Evolutionary conservation across 2,888 invertebrate species (phyloP), one percentile per base, ranked within the genome.

Genomic region (Metopia argyrocephala): DNA sequence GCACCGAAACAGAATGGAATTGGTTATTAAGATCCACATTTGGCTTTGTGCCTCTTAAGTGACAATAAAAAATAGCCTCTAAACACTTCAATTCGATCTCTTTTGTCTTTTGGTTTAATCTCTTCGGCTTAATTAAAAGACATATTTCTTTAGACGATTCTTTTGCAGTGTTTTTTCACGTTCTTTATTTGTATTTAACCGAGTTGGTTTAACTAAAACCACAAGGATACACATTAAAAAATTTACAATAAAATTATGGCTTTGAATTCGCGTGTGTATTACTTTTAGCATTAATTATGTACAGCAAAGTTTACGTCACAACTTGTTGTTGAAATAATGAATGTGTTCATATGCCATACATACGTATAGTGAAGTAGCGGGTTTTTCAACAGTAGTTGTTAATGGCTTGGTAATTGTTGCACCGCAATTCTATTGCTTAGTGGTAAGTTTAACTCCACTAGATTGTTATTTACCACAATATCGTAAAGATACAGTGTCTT

Each of bases 241-340:
- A 12, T 1, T 21, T 9, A n/a, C 15, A 57, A 57, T 59, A 79
- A 78, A 84, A 83, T 80, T 82, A 84, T 83, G 82, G 84, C 84
- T 78, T 73, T 76, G 82, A 82, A 86, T 86, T 84, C 84, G 84
- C 85, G 83, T 86, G 84, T 31, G 15, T 83, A 84, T 84, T 85
- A 86, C 83, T 85, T 84, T 84, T 78, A 82, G 85, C 85, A 86
- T 86, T 86, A 86, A 86, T 86, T 85, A 85, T 85, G 79, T 76
- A 76, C 65, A 82, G 79, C 50, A 74, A 68, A 62, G 75, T 71
- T 78, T 70, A 75, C 71, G 71, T 64, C 74, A 75, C 78, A 75
- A 82, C 78, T 75, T 78, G 78, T 62, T 71, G 52, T 75, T 78
- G 57, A 48, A 52, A 54, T 76, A 76, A 80, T 80, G 73, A 76